Conservation (phyloP, 2,888 invertebrate species). For the Opisthograptis luteolata region DNA sequence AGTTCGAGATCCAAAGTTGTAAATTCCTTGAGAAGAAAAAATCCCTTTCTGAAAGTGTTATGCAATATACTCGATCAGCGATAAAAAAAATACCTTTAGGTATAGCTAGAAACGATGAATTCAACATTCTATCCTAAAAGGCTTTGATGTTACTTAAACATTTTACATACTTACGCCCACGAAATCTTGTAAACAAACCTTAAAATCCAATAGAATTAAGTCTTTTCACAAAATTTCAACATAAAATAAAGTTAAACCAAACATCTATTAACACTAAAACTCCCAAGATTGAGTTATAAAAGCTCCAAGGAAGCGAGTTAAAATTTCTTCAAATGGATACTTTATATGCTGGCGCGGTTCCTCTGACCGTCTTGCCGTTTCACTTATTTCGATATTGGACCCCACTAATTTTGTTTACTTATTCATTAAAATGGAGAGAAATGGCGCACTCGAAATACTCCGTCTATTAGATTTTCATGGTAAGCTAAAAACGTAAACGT, state of each 20-base stretch:
- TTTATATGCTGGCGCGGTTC: constrained; percentile 72
- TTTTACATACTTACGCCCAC: constrained; percentile 1
- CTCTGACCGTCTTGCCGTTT: constrained; percentile 69
- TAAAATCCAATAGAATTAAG: constrained; percentile 20
- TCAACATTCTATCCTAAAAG: no score
- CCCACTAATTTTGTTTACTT: constrained; percentile 81
- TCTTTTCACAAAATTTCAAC: constrained; percentile 35
- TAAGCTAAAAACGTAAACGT: constrained; percentile 64
- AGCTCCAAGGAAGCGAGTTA: constrained; percentile 50
- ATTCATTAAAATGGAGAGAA: constrained; percentile 80
- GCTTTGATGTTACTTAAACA: constrained; percentile 6
- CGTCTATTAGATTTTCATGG: constrained; percentile 72
- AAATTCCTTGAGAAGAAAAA: no score
- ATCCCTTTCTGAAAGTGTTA: no score
- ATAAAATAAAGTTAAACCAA: constrained; percentile 36
- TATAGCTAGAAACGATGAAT: no score
- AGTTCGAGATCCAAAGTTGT: no score
- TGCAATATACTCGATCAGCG: no score
- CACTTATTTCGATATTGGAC: constrained; percentile 78
- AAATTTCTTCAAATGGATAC: constrained; percentile 67
- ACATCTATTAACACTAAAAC: constrained; percentile 51
- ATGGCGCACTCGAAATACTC: constrained; percentile 64
- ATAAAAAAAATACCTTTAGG: no score
- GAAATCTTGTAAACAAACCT: constrained; percentile 18
- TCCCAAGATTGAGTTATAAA: constrained; percentile 56